Base-by-base conservation (phyloP, 2,113 vertebrate species). In the Melanerpes formicivorus region DNA sequence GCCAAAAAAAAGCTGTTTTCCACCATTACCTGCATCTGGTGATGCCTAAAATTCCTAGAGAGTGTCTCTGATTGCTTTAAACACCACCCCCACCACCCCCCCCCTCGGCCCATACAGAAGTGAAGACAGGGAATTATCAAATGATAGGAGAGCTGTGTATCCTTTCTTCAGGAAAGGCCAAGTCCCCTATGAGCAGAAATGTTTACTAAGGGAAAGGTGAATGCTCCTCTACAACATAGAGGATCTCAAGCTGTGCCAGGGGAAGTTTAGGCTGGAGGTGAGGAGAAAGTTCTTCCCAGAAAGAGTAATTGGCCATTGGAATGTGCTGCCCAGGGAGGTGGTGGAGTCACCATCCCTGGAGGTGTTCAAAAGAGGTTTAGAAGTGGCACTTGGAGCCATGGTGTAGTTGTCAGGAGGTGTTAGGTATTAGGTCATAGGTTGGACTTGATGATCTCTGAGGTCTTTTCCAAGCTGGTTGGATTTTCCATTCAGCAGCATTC, bases 401-500 rank as follows among this genome's bases (percentile, higher is more conserved):
- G 40, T 40, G 11, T 40, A 40, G 40, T 40, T 40, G 40, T 40
- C 40, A 40, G 40, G 40, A 40, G 40, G 40, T 40, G 40, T 40
- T 40, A 40, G 40, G 40, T 40, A 11, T 11, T 40, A 40, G 40
- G 40, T 40, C 40, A 40, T 40, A 40, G 40, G 42, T 44, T 44
- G 42, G 42, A 44, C 42, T 14, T 15, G 42, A 5, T 44, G 42
- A 44, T 44, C 42, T 44, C 42, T 44, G 40, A 40, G 40, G 40
- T 40, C 40, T 40, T 40, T 40, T 40, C 40, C 40, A 40, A 40
- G 4, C 40, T 40, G 40, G 40, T 40, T 40, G 40, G 37, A 37
- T 37, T 37, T 96, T 90, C 92, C 90, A 71, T 92, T 95, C 87
- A 83, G 18, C 75, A 83, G 22, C 65, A 85, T 93, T 94, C 65